Base-by-base conservation (phyloP, 2,888 invertebrate species). In the Drosophila picticornis region DNA sequence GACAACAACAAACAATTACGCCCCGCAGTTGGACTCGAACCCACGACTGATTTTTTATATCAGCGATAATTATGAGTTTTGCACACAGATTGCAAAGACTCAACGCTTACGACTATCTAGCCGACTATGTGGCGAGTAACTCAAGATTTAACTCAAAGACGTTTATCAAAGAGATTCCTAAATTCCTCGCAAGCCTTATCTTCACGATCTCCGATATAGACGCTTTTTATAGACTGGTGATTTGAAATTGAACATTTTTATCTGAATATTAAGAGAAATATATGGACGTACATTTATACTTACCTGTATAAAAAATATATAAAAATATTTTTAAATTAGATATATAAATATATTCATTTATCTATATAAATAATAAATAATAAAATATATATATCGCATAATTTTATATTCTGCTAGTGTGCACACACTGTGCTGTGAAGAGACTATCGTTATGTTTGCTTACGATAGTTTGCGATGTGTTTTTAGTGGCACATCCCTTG, bases 341-440 rank as follows among this genome's bases (percentile, higher is more conserved):
- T 22, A 4, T n/a, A 40, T 10, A 40, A 40, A 10, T n/a, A n/a
- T 38, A 40, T n/a, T 4, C n/a, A n/a, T n/a, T 2, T 38, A 19
- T 19, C 19, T 2, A n/a, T 2, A 43, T 6, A n/a, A 6, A 43
- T 11, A 43, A n/a, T 6, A 6, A 2, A n/a, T n/a, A n/a, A n/a
- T n/a, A n/a, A n/a, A n/a, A n/a, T n/a, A 2, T 11, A n/a, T 6
- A n/a, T 22, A 22, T 22, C 43, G 22, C 1, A 43, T 22, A 22
- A 43, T 22, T 11, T 13, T 22, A 22, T 43, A 22, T 32, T 57
- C 1, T 25, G 2, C 1, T 0, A 2, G 3, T 43, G 25, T 34
- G 38, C 34, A 53, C 32, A 75, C 72, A 77, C 31, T 71, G 31
- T 2, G 9, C 0, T 10, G 19, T 2, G 7, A 40, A 5, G 3